Evolutionary conservation across 2,888 invertebrate species (phyloP).

Genomic region (Pantelozetes paolii): DNA sequence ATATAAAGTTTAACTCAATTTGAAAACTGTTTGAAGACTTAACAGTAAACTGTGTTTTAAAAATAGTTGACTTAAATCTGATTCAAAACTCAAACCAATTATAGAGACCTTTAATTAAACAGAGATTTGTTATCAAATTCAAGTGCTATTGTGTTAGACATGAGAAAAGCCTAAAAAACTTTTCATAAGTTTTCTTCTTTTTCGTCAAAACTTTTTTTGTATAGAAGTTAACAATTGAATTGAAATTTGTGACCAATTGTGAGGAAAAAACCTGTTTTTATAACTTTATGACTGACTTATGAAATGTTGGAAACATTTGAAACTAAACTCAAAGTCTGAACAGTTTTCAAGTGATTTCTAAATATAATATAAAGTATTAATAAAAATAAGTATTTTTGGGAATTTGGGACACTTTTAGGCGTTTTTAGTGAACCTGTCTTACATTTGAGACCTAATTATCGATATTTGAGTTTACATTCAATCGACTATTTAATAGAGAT

Average conservation of each 20-base stretch:
- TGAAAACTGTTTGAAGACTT: too few relatives aligned
- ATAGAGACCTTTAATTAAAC: too few relatives aligned
- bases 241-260: not conserved
- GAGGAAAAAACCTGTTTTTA: not conserved
- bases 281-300: not conserved
- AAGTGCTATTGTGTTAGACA: too few relatives aligned
- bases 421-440: conserved; percentile 23
- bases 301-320: not conserved
- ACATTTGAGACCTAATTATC: conserved; percentile 6
- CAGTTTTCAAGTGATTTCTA: not conserved
- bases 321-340: too few relatives aligned
- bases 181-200: not conserved
- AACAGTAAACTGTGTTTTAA: too few relatives aligned
- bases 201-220: not conserved
- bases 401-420: conserved; percentile 24
- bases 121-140: too few relatives aligned
- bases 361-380: not conserved
- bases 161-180: not conserved
- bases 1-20: too few relatives aligned
- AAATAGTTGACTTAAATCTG: too few relatives aligned
- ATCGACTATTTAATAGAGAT: conserved; percentile 31
- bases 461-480: not conserved
- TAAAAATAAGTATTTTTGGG: conserved; percentile 6
- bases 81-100: too few relatives aligned
- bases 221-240: not conserved